phyloP scores from a whole-genome alignment of 1,140 invertebrate genomes.

The Camponotus floridanus region DNA sequence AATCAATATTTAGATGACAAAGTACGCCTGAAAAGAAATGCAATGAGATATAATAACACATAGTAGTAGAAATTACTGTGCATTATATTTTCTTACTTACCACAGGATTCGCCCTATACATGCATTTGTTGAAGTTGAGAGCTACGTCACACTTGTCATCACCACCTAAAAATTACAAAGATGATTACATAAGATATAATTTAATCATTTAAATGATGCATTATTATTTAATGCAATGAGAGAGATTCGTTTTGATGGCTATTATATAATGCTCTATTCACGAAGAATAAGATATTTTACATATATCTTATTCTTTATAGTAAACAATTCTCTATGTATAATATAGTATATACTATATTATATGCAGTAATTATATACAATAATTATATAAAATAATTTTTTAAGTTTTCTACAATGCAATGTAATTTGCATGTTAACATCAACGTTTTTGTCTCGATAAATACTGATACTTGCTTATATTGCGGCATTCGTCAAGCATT shows the following conservation, averaged over 20 bases:
- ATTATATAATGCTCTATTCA: background rate
- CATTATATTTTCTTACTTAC: constrained; percentile 55
- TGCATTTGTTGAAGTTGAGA: constrained; percentile 69
- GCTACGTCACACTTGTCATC: constrained; percentile 61
- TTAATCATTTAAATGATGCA: constrained; percentile 6
- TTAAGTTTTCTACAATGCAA: background rate
- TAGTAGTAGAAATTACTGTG: background rate
- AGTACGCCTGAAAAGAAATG: constrained; percentile 60
- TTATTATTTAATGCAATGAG: background rate
- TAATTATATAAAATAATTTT: background rate
- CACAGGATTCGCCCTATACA: constrained; percentile 64
- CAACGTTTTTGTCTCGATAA: background rate
- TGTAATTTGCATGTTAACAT: background rate
- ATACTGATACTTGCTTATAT: constrained; percentile 72
- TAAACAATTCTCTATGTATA: too few relatives aligned
- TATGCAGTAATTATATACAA: background rate
- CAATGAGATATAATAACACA: background rate
- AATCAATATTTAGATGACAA: constrained; percentile 53
- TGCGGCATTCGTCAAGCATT: constrained; percentile 75
- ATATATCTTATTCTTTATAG: too few relatives aligned
- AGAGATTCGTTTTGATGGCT: too few relatives aligned
- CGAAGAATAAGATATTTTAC: too few relatives aligned
- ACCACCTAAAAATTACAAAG: constrained; percentile 56
- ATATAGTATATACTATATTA: background rate
- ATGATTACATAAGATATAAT: background rate